Percentiles rank a stretch among this genome's conserved stretches.
phyloP scores from a whole-genome alignment of 2,888 invertebrate genomes.

The Hedychridium roseum region DNA sequence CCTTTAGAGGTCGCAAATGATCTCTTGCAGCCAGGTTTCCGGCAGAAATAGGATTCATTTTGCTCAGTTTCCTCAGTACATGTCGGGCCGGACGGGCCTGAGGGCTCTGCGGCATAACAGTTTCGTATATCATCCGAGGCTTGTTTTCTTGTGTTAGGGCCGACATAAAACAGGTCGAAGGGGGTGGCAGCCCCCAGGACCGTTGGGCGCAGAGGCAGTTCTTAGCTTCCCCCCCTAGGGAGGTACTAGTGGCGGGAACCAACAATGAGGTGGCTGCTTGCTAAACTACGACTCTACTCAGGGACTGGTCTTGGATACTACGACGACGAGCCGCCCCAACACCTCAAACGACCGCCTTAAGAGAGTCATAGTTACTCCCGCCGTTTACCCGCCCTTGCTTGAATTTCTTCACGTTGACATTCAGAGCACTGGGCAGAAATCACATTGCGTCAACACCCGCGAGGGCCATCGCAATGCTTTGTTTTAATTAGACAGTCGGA shows the following conservation, averaged over 20 bases:
- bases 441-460: constrained; percentile 70
- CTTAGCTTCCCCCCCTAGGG: background rate
- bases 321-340: too few species aligned
- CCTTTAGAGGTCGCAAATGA: constrained; percentile 2
- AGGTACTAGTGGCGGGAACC: constrained; percentile 4
- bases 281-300: too few species aligned
- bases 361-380: constrained; percentile 67
- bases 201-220: constrained; percentile 4
- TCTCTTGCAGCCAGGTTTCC: background rate
- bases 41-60: background rate
- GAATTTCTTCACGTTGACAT: constrained; percentile 73
- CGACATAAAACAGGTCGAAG: background rate
- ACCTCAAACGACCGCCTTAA: too few species aligned
- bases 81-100: constrained; percentile 13
- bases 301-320: too few species aligned
- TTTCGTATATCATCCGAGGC: too few species aligned
- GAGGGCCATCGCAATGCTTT: constrained; percentile 72
- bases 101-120: constrained; percentile 6
- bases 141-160: background rate
- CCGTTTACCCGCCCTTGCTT: constrained; percentile 71
- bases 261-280: constrained; percentile 2
- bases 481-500: too few species aligned
- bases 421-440: constrained; percentile 73
- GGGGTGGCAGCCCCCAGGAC: constrained; percentile 12
- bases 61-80: background rate